phyloP scores from a whole-genome alignment of 2,797 vertebrate species.

The Melanotaenia nigrans region DNA sequence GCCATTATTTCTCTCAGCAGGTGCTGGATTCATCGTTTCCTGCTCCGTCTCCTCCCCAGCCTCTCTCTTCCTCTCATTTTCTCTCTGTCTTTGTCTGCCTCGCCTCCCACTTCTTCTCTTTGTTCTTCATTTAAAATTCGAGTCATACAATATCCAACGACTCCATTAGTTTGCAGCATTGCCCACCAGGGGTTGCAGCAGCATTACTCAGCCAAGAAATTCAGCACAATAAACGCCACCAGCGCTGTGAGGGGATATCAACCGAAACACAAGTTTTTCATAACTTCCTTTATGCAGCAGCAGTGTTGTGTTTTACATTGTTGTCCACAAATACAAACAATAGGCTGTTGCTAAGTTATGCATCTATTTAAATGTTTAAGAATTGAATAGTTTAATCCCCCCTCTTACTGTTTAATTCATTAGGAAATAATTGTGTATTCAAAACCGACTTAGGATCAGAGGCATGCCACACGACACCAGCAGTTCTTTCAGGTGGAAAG shows the following conservation, averaged over 20 bases:
- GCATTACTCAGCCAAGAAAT: conserved; percentile 63
- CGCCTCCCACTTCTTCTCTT: conserved; percentile 58
- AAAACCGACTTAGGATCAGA: conserved; percentile 27
- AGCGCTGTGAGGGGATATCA: conserved; percentile 67
- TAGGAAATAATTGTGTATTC: conserved; percentile 45
- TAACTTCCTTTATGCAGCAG: conserved; percentile 53
- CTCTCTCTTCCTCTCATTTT: conserved; percentile 8
- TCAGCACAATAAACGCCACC: conserved; percentile 63
- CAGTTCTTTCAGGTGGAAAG: conserved; percentile 46
- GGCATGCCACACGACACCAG: conserved; percentile 22
- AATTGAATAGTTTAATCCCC: not conserved
- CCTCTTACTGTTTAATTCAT: not conserved
- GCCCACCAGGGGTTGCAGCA: conserved; percentile 73
- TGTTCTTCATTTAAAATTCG: conserved; percentile 77
- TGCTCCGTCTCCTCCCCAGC: not conserved
- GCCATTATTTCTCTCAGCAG: conserved; percentile 71
- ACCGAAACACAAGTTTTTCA: conserved; percentile 67
- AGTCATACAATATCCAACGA: conserved; percentile 72
- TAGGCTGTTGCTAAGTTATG: not conserved
- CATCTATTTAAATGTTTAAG: not conserved
- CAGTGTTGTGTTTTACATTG: conserved; percentile 36
- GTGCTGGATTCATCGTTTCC: conserved; percentile 54
- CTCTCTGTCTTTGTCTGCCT: conserved; percentile 50
- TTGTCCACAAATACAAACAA: conserved; percentile 25
- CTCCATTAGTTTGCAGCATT: conserved; percentile 68